phyloP scores from a whole-genome alignment of 2,113 vertebrate species.

The Rissa tridactyla region DNA sequence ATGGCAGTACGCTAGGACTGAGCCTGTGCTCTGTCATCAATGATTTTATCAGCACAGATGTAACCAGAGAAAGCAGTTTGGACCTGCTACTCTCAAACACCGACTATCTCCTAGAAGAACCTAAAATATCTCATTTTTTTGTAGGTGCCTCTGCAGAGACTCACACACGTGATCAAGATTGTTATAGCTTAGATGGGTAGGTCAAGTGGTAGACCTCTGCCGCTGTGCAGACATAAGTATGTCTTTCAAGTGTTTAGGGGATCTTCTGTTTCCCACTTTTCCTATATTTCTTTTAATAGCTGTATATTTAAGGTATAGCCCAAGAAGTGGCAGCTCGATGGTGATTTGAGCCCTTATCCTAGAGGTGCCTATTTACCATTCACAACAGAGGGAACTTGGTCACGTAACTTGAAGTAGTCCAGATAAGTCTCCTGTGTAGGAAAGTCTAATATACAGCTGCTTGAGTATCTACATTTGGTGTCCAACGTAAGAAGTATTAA shows the following conservation, averaged over 20 bases:
- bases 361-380: not conserved
- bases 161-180: accelerated
- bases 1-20: not conserved
- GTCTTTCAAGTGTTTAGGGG: not conserved
- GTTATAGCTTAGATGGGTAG: not conserved
- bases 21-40: not conserved
- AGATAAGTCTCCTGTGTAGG: not conserved
- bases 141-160: not conserved
- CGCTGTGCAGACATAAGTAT: not conserved
- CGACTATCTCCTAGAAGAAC: not conserved
- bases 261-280: not conserved
- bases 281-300: not conserved
- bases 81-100: not conserved
- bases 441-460: not conserved
- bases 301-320: not conserved
- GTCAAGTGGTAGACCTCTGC: not conserved
- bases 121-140: not conserved
- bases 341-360: not conserved
- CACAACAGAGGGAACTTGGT: not conserved
- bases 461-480: not conserved
- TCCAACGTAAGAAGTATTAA: not conserved
- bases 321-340: not conserved
- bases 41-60: not conserved
- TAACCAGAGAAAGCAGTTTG: not conserved
- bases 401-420: not conserved